These are phyloP conservation scores for Pheosia gnoma DNA, from an alignment of 2,888 invertebrate genomes.

Conservation along the genomic window DNA sequence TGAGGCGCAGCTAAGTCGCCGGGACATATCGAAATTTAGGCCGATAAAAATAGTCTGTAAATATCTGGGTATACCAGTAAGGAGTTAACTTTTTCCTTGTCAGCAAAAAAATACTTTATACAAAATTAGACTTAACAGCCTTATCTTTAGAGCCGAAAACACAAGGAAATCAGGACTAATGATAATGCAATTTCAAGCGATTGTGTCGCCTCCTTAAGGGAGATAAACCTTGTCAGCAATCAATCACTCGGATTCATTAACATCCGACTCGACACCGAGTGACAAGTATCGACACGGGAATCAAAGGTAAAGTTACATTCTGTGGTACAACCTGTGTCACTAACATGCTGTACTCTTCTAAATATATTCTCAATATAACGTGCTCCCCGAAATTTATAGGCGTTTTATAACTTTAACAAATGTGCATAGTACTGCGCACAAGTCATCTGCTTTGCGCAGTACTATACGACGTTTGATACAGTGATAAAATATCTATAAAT, in stretches of 20 bases:
- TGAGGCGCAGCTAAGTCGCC: too few relatives aligned
- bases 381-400: too few relatives aligned
- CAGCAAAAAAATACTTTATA: background rate
- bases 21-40: background rate
- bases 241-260: background rate
- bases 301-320: background rate
- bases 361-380: too few relatives aligned
- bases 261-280: background rate
- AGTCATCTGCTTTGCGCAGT: too few relatives aligned
- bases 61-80: too few relatives aligned
- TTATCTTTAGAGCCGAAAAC: background rate
- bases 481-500: too few relatives aligned
- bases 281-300: background rate
- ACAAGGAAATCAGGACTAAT: background rate
- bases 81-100: background rate
- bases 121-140: background rate
- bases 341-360: too few relatives aligned
- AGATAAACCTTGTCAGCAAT: background rate
- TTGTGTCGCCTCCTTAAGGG: background rate
- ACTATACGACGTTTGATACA: too few relatives aligned
- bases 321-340: too few relatives aligned
- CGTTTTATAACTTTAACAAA: too few relatives aligned
- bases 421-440: too few relatives aligned
- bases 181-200: constrained; percentile 1
- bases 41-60: background rate